phyloP scores from a whole-genome alignment of 2,797 vertebrate species.

The Pipistrellus pygmaeus region DNA sequence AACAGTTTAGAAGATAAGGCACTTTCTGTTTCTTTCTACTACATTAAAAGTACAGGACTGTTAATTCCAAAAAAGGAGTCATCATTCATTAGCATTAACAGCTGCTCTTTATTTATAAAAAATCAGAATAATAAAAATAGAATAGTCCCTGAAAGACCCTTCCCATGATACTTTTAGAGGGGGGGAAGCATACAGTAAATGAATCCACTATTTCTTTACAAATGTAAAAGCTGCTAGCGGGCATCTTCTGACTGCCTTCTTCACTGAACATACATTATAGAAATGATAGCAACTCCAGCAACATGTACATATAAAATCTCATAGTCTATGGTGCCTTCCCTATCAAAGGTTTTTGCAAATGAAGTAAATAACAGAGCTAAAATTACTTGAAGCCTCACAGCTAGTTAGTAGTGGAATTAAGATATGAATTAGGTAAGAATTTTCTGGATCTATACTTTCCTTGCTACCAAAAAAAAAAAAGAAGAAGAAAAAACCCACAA shows the following conservation, averaged over 20 bases:
- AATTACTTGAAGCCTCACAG: slow-evolving; percentile 27
- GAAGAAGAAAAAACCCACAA: no score
- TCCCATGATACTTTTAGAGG: not conserved
- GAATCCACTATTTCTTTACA: slow-evolving; percentile 24
- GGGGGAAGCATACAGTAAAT: not conserved
- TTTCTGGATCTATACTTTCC: not conserved
- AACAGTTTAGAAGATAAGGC: not conserved
- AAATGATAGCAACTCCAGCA: slow-evolving; percentile 4
- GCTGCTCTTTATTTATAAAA: slow-evolving; percentile 7
- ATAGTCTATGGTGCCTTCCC: no score
- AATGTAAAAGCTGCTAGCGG: slow-evolving; percentile 13
- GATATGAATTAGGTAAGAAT: not conserved
- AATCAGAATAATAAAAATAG: slow-evolving; percentile 3
- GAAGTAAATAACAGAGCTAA: not conserved
- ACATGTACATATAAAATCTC: not conserved
- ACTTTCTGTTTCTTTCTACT: slow-evolving; percentile 27
- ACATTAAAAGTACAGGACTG: slow-evolving; percentile 30
- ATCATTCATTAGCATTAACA: not conserved
- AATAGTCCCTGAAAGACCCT: not conserved
- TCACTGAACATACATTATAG: not conserved
- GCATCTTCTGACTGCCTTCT: not conserved
- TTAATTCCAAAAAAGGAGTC: slow-evolving; percentile 52
- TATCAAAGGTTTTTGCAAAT: not conserved
- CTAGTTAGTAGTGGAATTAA: not conserved
- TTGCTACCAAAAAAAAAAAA: not conserved